Evolutionary conservation across 2,797 vertebrate genomes (phyloP), one percentile per base, ranked within the genome.

Genomic region (Liasis olivaceus): DNA sequence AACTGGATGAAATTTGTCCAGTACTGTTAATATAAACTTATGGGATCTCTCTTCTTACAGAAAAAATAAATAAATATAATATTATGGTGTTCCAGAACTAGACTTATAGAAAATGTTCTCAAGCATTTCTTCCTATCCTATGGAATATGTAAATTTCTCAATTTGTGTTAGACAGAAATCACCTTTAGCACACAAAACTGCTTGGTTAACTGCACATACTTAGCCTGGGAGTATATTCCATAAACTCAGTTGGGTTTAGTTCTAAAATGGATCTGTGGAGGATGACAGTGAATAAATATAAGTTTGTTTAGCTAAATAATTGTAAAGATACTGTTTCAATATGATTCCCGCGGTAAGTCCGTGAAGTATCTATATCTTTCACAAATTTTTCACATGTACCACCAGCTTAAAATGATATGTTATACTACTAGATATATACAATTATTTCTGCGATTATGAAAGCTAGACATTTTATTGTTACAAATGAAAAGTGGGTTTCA

Each of bases 21-120:
- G 47, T 66, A 93, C 89, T 91, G 9, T 62, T 90, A 93, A 92
- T 26, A 72, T 54, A 51, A 90, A 93, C 86, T 24, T 87, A 64
- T 36, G 91, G 2, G 51, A 88, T 69, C 1, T 15, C 36, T 72
- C 36, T 42, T 81, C 84, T 15, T 69, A 85, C 86, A 14, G 22
- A 36, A 24, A 22, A 77, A 72, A n/a, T 56, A 54, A 88, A 11
- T 42, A 42, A 22, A 36, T 31, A 91, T 92, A 92, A 20, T 6
- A 47, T 9, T 77, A 28, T 64, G 7, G 0, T 26, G 60, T 85
- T 85, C 36, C 22, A 22, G 36, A 42, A 14, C 31, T 56, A 36
- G 8, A n/a, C 26, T 88, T 93, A 87, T 84, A 89, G 31, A 47
- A 77, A 87, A 87, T 26, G 15, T 28, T 62, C 5, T 36, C 17